phyloP scores from a whole-genome alignment of 2,888 invertebrate species.

The Melinopterus prodromus region DNA sequence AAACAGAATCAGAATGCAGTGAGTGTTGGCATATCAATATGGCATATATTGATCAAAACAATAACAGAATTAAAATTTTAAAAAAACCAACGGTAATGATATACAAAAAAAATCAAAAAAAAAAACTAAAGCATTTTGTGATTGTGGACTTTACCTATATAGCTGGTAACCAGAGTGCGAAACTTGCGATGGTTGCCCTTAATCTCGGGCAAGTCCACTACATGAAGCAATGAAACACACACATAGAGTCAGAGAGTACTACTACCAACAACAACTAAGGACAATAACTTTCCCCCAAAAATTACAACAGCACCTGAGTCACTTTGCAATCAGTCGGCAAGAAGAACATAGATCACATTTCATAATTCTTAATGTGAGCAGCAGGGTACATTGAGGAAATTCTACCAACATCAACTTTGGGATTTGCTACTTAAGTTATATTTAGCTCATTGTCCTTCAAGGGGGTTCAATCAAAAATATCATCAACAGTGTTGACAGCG shows the following conservation, averaged over 20 bases:
- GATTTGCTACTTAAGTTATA: not conserved
- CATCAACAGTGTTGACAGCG: not conserved
- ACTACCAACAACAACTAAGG: constrained; percentile 34
- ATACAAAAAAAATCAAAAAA: constrained; percentile 40
- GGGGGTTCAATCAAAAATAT: not conserved
- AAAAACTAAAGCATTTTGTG: constrained; percentile 39
- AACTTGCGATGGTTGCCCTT: constrained; percentile 99
- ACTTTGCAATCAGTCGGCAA: constrained; percentile 13
- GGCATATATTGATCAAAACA: constrained; percentile 6
- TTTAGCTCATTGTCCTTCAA: not conserved
- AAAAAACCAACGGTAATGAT: constrained; percentile 39
- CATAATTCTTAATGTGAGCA: not conserved
- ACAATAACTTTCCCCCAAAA: constrained; percentile 33
- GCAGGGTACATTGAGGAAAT: not conserved
- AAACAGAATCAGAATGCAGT: constrained; percentile 10
- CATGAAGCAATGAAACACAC: constrained; percentile 61
- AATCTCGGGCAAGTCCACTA: constrained; percentile 98
- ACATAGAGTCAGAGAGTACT: constrained; percentile 51
- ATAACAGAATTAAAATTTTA: constrained; percentile 33
- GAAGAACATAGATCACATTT: not conserved
- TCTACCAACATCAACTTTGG: not conserved
- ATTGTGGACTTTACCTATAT: constrained; percentile 84
- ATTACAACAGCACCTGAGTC: constrained; percentile 21
- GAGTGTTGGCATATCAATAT: constrained; percentile 1
- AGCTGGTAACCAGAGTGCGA: constrained; percentile 99